Percentiles rank a stretch among this genome's conserved stretches.
These are phyloP conservation scores for Endomychus coccineus DNA, from an alignment of 2,888 invertebrate genomes.

Conservation along the genomic window DNA sequence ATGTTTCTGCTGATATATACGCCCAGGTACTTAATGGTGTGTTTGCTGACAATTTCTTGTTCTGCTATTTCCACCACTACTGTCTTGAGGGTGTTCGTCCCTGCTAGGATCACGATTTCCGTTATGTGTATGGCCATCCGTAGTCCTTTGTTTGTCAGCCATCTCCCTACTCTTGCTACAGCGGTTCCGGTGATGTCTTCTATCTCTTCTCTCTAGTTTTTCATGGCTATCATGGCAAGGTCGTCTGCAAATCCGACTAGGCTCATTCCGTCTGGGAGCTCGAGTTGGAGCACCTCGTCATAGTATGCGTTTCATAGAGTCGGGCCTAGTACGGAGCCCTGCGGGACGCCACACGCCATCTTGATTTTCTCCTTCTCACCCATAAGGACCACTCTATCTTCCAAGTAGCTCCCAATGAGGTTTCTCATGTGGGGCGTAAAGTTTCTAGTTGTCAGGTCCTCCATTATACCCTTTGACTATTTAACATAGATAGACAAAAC, in stretches of 20 bases:
- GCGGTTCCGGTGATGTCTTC: slow-evolving; percentile 7
- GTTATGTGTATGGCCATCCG: slow-evolving; percentile 16
- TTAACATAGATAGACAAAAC: too few relatives aligned
- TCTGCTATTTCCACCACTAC: too few relatives aligned
- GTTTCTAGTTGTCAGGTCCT: slow-evolving; percentile 8
- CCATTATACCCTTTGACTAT: too few relatives aligned
- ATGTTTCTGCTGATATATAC: slow-evolving; percentile 9
- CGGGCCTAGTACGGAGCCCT: background rate
- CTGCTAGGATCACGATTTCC: slow-evolving; percentile 14
- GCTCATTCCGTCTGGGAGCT: slow-evolving; percentile 3
- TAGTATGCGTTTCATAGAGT: too few relatives aligned
- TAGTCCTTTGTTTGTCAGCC: slow-evolving; percentile 11
- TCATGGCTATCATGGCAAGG: slow-evolving; percentile 9
- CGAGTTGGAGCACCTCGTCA: too few relatives aligned
- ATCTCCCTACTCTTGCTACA: slow-evolving; percentile 5
- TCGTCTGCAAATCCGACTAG: slow-evolving; percentile 14
- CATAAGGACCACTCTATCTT: slow-evolving; percentile 11
- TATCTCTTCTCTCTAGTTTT: slow-evolving; percentile 3
- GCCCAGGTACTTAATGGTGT: slow-evolving; percentile 13
- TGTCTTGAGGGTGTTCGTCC: slow-evolving; percentile 9
- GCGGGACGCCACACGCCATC: background rate
- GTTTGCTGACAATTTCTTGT: slow-evolving; percentile 4
- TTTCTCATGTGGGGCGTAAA: slow-evolving; percentile 8
- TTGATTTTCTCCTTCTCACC: slow-evolving; percentile 8
- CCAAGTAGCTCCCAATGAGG: slow-evolving; percentile 12